Evolutionary conservation across 1,140 invertebrate species (phyloP), one percentile per base, ranked within the genome.

Genomic region (Idris sp.): DNA sequence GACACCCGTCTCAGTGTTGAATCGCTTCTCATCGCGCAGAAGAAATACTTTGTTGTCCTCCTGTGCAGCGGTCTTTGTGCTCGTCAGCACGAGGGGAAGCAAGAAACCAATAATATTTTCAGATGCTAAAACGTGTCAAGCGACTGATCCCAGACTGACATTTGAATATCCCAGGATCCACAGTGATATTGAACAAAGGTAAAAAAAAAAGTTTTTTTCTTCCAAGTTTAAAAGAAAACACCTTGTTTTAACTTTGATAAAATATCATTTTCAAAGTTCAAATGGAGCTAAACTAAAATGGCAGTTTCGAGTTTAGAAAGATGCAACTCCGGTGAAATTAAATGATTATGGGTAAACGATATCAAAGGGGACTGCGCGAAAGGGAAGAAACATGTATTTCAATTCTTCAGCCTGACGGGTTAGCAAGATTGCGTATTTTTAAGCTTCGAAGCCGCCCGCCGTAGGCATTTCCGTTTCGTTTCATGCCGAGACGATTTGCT

Each of bases 301-400:
- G 38, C 9, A 8, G 9, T 3, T 36, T 3, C 22, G 14, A 5
- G 30, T 8, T 28, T 16, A 11, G 1, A 8, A 28, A 18, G 38
- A 56, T 36, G 53, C 46, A 48, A 64, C 49, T 80, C 73, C 74
- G 78, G 56, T 74, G 79, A 88, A 87, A 88, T 87, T 86, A 87
- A 88, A 88, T 88, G 86, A 88, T 87, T 87, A 88, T 86, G 85
- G 86, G 81, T 87, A 87, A 88, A 88, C 84, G 86, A 87, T 88
- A 87, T 88, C 86, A 88, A 88, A 88, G 85, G 78, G 81, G 78
- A 79, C 74, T 53, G 76, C 56, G 61, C 65, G 72, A 75, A 61
- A 64, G 71, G n/a, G n/a, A n/a, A 73, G 65, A 59, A 46, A 81
- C 83, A 78, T 82, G 83, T 84, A 87, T 88, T 87, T 87, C 86